phyloP scores from a whole-genome alignment of 2,113 vertebrate species.

The Athene cunicularia region DNA sequence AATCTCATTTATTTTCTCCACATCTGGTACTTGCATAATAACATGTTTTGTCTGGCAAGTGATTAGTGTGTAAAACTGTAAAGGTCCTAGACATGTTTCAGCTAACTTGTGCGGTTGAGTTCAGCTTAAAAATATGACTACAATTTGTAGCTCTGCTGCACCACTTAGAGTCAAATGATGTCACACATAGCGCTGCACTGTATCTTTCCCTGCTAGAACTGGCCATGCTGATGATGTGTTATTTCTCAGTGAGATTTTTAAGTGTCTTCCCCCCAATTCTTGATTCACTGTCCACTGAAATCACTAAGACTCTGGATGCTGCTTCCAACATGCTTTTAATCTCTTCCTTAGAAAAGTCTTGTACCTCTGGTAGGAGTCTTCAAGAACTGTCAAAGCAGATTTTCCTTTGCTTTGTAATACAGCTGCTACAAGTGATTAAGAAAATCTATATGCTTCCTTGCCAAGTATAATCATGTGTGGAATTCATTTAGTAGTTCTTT shows the following conservation, averaged over 20 bases:
- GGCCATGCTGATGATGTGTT: neutral
- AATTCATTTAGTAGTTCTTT: neutral
- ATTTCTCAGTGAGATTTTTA: neutral
- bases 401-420: neutral
- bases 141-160: neutral
- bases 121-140: slow-evolving; percentile 19
- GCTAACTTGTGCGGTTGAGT: neutral
- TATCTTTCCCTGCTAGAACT: neutral
- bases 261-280: neutral
- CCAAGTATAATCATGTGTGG: neutral
- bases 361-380: neutral
- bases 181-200: neutral
- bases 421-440: neutral
- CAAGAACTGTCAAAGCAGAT: neutral
- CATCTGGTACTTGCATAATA: slow-evolving; percentile 33
- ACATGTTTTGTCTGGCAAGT: neutral
- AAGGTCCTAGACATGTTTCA: slow-evolving; percentile 24
- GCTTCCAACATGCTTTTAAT: neutral
- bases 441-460: neutral
- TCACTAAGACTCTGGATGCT: neutral
- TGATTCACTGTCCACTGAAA: neutral
- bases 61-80: neutral
- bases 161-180: neutral
- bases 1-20: slow-evolving; percentile 29
- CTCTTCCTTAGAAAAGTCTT: neutral